Evolutionary conservation across 2,888 invertebrate species (phyloP), one percentile per base, ranked within the genome.

Genomic region (Quadriops clusia): DNA sequence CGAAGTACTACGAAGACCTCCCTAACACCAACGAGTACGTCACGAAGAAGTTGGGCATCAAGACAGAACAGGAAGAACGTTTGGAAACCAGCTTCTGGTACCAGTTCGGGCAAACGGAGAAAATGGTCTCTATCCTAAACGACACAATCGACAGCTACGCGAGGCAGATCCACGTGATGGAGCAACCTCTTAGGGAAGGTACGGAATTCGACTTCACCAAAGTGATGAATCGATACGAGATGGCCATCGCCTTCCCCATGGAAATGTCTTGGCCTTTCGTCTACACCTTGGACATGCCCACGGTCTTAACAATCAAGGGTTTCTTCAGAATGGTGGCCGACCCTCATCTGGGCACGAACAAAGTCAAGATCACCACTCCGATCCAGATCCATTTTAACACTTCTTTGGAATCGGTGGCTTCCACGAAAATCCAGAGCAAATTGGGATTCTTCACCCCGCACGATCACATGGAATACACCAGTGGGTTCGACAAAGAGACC

Each of bases 181-280:
- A 65, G 37, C 44, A 58, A 28, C 40, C 56, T 8, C 48, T 72
- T 5, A 55, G 55, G 21, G 49, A 65, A 5, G 72, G 72, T 26
- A 54, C 64, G 22, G 49, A 64, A 10, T 60, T 70, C 42, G 70
- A 74, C 49, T 67, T 68, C 54, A 75, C 72, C 22, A 77, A 73
- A 54, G 59, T 76, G 7, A 50, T 64, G 27, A 70, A 72, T 44
- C 60, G 66, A 28, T 63, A 65, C 24, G 71, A 75, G 39, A 59
- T 74, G 5, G 67, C 68, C 7, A 55, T 80, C 9, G 21, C 25
- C 13, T n/a, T n/a, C n/a, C 79, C 82, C 3, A 68, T 77, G n/a
- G 73, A 72, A 34, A 69, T 68, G 43, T 82, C 82, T 53, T 61
- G 80, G 43, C 80, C 81, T 6, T 77, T 77, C 53, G 58, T 73